Evolutionary conservation across 1,140 invertebrate species (phyloP).

Genomic region (Pogonognathellus flavescens): DNA sequence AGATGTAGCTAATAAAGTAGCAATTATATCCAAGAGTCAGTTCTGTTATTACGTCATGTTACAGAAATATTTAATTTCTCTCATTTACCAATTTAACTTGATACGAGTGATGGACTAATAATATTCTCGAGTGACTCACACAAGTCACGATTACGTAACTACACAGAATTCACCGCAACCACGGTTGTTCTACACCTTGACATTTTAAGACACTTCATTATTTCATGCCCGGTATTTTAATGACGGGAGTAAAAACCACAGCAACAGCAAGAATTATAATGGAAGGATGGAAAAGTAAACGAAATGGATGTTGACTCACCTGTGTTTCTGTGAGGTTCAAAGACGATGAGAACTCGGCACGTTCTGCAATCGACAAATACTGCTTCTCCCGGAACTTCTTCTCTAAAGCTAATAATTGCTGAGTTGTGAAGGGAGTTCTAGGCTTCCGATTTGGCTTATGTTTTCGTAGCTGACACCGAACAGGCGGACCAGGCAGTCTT

Average conservation of each 20-base stretch:
- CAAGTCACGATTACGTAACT: background rate
- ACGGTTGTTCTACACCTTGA: no score
- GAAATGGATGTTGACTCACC: constrained; percentile 67
- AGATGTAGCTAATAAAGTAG: no score
- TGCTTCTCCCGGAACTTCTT: constrained; percentile 78
- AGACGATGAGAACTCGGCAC: constrained; percentile 77
- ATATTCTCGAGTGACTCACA: no score
- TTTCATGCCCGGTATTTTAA: no score
- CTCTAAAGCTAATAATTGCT: constrained; percentile 77
- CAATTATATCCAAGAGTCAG: no score
- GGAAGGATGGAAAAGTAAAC: background rate
- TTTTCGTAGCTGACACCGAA: constrained; percentile 77
- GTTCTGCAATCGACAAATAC: constrained; percentile 78
- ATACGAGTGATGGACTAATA: no score
- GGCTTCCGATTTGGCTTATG: constrained; percentile 81
- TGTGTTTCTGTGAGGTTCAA: constrained; percentile 79
- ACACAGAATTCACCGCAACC: no score
- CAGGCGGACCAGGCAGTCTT: constrained; percentile 69
- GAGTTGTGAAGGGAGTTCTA: constrained; percentile 78
- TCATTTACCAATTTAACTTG: no score
- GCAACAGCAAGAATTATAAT: background rate
- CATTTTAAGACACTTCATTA: no score
- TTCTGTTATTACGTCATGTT: no score
- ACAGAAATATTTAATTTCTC: no score
- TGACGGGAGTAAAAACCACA: background rate